Base-by-base conservation (phyloP, 2,113 vertebrate genomes). In the Isichthys henryi region DNA sequence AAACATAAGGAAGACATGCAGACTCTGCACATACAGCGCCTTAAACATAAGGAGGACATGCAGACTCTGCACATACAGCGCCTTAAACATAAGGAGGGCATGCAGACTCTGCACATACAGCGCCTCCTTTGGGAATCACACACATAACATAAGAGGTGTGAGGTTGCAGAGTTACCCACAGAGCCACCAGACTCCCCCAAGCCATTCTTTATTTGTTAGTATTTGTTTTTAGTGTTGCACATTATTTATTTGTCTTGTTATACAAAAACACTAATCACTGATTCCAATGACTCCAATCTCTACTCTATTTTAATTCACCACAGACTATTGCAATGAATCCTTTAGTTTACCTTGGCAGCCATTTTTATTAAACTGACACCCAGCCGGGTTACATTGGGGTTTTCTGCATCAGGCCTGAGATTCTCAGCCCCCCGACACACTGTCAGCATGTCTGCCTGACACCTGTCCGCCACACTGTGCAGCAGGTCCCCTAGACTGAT, bases 331-430 rank as follows among this genome's bases (percentile, higher is more conserved):
- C n/a, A 86, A 31, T 49, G n/a, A 6, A 86, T 86, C n/a, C 13
- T 13, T 3, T 6, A 50, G 45, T 85, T 49, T 86, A 85, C 6
- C 45, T 49, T 86, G 19, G 46, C 23, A 86, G n/a, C 45, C n/a
- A 48, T 49, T 85, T 86, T 49, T 86, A 23, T 86, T 48, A 87
- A 87, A 19, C 85, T 87, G n/a, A 86, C 23, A 86, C 49, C 46
- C 9, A 86, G 49, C 23, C 5, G 10, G 21, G 70, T 5, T 11
- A 46, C 6, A 87, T 15, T 87, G 15, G 21, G 3, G 23, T 50
- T 46, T 35, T 35, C 4, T 35, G n/a, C 84, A 52, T 49, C 7
- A n/a, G 46, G 27, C n/a, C 62, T 13, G n/a, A 66, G 62, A 11
- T 87, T 43, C 86, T 87, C 31, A 17, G 52, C 27, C 10, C 15